These are phyloP conservation scores for Tuta absoluta DNA, from an alignment of 2,888 invertebrate species.

Conservation along the genomic window DNA sequence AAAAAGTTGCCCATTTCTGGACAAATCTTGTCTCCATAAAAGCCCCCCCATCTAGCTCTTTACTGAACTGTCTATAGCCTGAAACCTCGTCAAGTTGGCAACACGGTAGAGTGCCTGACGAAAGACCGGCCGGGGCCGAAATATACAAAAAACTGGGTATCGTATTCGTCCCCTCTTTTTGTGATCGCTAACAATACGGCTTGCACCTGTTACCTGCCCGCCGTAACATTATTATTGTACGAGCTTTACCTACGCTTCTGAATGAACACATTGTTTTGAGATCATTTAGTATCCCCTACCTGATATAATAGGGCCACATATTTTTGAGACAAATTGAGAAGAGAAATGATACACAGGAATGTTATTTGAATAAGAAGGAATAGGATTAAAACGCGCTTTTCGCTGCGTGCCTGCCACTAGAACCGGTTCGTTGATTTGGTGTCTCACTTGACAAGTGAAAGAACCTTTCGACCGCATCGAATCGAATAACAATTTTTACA, in stretches of 20 bases:
- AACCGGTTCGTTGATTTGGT: no score
- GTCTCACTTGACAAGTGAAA: no score
- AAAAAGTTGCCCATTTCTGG: no score
- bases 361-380: not conserved
- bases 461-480: no score
- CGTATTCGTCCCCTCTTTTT: conserved; percentile 1
- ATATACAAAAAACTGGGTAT: conserved; percentile 10
- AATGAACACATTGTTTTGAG: conserved; percentile 16
- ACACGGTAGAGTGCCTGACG: not conserved
- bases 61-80: no score
- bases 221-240: conserved; percentile 1
- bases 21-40: no score
- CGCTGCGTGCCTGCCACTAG: not conserved
- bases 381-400: not conserved
- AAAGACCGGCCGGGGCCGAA: not conserved
- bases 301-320: not conserved
- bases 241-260: not conserved
- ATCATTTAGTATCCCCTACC: not conserved
- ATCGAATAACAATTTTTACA: no score
- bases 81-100: no score
- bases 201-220: conserved; percentile 25
- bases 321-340: not conserved
- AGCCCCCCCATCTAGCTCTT: no score
- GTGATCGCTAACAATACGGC: conserved; percentile 12
- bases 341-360: not conserved